Percentiles rank a stretch among this genome's conserved stretches.
Conservation (phyloP, 1,140 invertebrate species). For the Daktulosphaira vitifoliae region DNA sequence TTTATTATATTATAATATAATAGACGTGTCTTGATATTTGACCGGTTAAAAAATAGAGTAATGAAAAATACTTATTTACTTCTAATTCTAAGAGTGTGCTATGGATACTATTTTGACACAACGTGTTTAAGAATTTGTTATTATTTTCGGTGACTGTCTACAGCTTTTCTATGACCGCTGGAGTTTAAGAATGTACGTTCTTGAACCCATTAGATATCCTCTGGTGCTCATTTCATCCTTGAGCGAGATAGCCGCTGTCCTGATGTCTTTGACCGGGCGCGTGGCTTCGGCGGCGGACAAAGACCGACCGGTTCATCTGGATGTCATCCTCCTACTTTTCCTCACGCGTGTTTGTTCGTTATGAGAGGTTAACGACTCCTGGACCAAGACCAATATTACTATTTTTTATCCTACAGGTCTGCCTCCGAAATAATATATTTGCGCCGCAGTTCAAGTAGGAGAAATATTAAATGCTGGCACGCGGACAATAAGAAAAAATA, state of each 20-base stretch:
- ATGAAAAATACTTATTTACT: no score
- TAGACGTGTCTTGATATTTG: no score
- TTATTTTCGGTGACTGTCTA: no score
- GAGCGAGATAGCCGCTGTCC: not conserved
- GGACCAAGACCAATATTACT: conserved; percentile 27
- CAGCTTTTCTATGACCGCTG: no score
- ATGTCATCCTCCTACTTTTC: conserved; percentile 17
- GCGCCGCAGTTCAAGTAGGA: not conserved
- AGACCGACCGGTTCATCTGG: conserved; percentile 31
- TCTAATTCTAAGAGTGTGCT: no score
- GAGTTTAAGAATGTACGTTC: conserved; percentile 11
- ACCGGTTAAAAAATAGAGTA: no score
- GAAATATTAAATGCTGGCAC: conserved; percentile 4
- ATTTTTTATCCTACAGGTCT: conserved; percentile 18
- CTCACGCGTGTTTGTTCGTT: not conserved
- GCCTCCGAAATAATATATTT: no score
- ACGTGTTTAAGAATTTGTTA: no score
- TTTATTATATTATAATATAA: no score
- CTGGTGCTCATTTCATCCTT: no score
- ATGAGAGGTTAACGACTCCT: conserved; percentile 23
- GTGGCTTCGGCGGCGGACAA: conserved; percentile 18
- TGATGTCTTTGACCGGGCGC: conserved; percentile 29
- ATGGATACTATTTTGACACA: no score
- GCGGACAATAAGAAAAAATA: conserved; percentile 4
- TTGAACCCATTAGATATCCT: conserved; percentile 6